phyloP scores from a whole-genome alignment of 2,113 vertebrate genomes.

The Eubucco bourcierii region DNA sequence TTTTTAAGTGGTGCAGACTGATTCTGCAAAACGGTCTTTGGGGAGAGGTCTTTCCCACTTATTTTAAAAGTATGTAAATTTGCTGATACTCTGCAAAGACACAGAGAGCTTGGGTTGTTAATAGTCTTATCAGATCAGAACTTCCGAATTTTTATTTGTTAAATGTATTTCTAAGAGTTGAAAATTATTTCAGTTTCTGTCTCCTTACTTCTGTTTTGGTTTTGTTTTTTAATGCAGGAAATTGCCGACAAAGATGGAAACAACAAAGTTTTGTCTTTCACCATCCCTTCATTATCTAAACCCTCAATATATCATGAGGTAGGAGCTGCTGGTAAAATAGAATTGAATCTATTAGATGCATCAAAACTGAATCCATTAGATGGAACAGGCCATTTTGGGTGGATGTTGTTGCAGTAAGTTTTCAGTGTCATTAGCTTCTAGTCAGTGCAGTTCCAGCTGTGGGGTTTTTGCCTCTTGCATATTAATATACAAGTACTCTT shows the following conservation, averaged over 20 bases:
- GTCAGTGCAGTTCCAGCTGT: neutral
- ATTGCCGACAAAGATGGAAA: slow-evolving; percentile 99
- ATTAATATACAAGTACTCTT: neutral
- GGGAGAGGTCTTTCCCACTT: neutral
- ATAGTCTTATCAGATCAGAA: neutral
- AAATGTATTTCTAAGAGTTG: neutral
- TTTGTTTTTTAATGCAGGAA: slow-evolving; percentile 80
- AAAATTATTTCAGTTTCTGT: neutral
- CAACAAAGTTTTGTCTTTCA: slow-evolving; percentile 95
- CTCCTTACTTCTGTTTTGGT: slow-evolving; percentile 9
- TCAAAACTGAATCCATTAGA: slow-evolving; percentile 14
- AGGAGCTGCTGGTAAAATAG: slow-evolving; percentile 56
- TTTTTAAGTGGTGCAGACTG: neutral
- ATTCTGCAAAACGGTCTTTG: neutral
- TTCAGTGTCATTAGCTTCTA: slow-evolving; percentile 15
- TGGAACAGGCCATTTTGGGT: neutral
- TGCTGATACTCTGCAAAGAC: neutral
- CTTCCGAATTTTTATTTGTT: neutral
- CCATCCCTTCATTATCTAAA: slow-evolving; percentile 95
- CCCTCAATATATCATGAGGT: slow-evolving; percentile 98
- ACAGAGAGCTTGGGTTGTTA: neutral
- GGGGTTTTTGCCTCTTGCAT: accelerated
- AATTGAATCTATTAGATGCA: slow-evolving; percentile 18
- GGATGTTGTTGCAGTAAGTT: slow-evolving; percentile 1
- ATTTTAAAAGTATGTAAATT: neutral